These are phyloP conservation scores for Aproaerema taeniolella DNA, from an alignment of 2,888 invertebrate species.

Conservation along the genomic window DNA sequence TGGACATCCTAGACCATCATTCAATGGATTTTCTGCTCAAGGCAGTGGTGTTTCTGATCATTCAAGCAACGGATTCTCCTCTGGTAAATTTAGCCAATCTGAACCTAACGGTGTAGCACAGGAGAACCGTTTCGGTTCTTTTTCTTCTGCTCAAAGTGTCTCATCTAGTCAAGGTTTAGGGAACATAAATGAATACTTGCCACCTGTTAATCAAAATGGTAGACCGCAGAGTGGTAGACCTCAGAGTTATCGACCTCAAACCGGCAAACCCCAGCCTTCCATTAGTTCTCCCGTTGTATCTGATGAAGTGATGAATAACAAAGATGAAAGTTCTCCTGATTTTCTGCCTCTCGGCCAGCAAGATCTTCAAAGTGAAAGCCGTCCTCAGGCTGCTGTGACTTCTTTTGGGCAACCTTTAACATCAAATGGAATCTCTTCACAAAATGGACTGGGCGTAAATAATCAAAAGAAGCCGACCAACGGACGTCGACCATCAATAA, in stretches of 20 bases:
- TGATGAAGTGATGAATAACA: background rate
- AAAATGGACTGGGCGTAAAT: constrained; percentile 7
- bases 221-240: constrained; percentile 7
- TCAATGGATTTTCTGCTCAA: background rate
- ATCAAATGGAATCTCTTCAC: constrained; percentile 7
- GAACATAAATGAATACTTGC: constrained; percentile 14
- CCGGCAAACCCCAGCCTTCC: background rate
- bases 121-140: constrained; percentile 7
- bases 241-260: constrained; percentile 6
- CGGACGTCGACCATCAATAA: constrained; percentile 12
- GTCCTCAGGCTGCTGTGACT: constrained; percentile 9
- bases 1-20: too few relatives aligned
- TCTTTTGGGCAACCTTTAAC: constrained; percentile 17
- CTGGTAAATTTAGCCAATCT: too few relatives aligned
- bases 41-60: too few relatives aligned
- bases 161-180: constrained; percentile 4
- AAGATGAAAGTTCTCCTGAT: background rate
- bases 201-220: constrained; percentile 9
- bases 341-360: constrained; percentile 7
- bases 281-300: background rate
- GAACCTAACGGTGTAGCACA: too few relatives aligned
- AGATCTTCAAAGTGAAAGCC: constrained; percentile 7
- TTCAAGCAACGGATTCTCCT: too few relatives aligned
- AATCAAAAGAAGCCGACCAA: constrained; percentile 5
- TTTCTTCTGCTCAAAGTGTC: background rate